Conservation (phyloP, 2,888 invertebrate species). For the Parnassius smintheus region DNA sequence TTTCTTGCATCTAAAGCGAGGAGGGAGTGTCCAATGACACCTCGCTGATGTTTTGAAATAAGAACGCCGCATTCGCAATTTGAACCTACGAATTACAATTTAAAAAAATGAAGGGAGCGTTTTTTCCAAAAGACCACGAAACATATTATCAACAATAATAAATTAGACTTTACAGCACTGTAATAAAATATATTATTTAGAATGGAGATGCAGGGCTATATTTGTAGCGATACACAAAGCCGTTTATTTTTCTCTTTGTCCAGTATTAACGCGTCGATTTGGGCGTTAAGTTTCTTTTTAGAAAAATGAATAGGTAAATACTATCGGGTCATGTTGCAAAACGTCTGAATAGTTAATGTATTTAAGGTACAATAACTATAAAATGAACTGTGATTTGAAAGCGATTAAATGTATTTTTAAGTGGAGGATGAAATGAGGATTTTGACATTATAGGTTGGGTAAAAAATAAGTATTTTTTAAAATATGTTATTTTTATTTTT, state of each 20-base stretch:
- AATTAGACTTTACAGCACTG: constrained; percentile 33
- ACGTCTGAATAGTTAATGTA: constrained; percentile 46
- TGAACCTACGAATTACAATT: constrained; percentile 80
- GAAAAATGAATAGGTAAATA: constrained; percentile 80
- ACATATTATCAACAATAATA: constrained; percentile 1
- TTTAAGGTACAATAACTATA: constrained; percentile 19
- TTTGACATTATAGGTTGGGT: not conserved
- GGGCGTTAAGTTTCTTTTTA: constrained; percentile 79
- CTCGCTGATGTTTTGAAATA: constrained; percentile 79
- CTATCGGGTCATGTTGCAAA: constrained; percentile 69
- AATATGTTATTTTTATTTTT: too few relatives aligned
- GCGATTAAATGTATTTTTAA: constrained; percentile 12
- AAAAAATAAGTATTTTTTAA: too few relatives aligned
- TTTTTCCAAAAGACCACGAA: constrained; percentile 49
- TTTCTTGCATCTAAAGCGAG: constrained; percentile 47
- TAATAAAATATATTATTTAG: constrained; percentile 22
- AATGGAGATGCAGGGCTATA: constrained; percentile 25
- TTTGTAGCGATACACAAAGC: constrained; percentile 70
- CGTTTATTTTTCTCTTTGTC: constrained; percentile 79
- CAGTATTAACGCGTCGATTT: constrained; percentile 76
- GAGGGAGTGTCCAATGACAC: constrained; percentile 79
- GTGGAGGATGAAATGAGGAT: not conserved
- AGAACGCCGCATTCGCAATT: constrained; percentile 78
- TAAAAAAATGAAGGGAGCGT: constrained; percentile 70
- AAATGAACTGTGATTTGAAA: constrained; percentile 17